Evolutionary conservation across 2,888 invertebrate genomes (phyloP).

Genomic region (Eurytoma adleriae): DNA sequence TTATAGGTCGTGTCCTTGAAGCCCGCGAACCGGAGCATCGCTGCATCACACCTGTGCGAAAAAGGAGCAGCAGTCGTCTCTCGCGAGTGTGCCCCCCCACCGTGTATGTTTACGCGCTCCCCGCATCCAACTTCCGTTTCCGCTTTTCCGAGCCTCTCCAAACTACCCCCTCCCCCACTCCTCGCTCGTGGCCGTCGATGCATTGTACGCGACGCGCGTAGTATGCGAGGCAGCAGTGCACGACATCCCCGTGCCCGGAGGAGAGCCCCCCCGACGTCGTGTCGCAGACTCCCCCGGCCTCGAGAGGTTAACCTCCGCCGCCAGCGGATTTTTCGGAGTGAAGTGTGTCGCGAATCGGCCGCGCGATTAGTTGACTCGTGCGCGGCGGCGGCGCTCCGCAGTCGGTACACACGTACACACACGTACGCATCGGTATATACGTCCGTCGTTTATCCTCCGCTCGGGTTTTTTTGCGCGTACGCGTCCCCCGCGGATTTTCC

Average conservation of each 20-base stretch:
- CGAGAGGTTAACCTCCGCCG: not conserved
- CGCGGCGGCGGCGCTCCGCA: not conserved
- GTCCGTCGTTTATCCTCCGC: not conserved
- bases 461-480: not conserved
- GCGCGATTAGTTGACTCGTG: conserved; percentile 21
- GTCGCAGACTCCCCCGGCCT: not conserved
- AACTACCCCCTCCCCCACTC: conserved; percentile 10
- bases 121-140: conserved; percentile 55
- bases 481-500: not conserved
- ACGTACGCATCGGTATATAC: not conserved
- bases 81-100: not conserved
- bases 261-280: not conserved
- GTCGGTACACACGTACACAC: conserved; percentile 3
- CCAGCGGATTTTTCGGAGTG: conserved; percentile 30
- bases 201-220: not conserved
- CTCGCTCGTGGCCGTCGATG: conserved; percentile 6
- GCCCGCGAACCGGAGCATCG: conserved; percentile 1
- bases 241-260: too few species aligned
- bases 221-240: not conserved
- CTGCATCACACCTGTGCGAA: not conserved
- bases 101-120: not conserved
- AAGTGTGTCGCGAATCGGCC: conserved; percentile 49
- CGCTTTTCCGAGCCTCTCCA: conserved; percentile 51
- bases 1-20: conserved; percentile 4
- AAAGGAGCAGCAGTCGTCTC: not conserved